Evolutionary conservation across 2,113 vertebrate species (phyloP).

Genomic region (Rallus limicola): DNA sequence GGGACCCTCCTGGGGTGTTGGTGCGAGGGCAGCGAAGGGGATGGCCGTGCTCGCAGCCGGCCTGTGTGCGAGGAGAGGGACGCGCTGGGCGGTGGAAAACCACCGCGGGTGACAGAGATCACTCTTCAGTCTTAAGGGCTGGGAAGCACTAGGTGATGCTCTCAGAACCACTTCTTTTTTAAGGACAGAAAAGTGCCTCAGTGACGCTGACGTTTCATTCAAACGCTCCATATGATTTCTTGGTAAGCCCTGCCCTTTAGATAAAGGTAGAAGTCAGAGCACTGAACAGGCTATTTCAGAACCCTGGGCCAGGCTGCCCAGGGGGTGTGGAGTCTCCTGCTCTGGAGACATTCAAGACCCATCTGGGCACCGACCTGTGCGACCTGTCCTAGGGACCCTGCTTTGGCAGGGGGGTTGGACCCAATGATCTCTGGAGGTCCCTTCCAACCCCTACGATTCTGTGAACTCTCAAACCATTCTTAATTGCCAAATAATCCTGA

Average conservation of each 20-base stretch:
- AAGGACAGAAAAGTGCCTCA: background rate
- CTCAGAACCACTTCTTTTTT: background rate
- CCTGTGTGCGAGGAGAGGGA: background rate
- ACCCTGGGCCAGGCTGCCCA: no score
- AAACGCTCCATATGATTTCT: background rate
- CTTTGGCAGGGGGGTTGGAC: no score
- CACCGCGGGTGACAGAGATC: rapidly evolving
- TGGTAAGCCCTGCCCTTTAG: background rate
- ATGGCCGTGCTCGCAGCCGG: background rate
- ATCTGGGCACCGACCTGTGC: no score
- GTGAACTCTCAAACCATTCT: background rate
- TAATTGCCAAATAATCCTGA: background rate
- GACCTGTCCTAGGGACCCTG: no score
- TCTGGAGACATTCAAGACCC: no score
- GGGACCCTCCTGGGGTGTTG: background rate
- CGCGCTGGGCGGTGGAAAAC: background rate
- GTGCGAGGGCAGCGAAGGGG: background rate
- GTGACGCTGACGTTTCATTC: background rate
- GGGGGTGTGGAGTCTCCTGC: no score
- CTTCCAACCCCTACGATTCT: no score
- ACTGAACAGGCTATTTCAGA: no score
- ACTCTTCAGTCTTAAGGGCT: background rate
- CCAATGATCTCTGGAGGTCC: no score
- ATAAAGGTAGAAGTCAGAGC: background rate
- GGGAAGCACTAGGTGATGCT: background rate